phyloP scores from a whole-genome alignment of 1,140 invertebrate genomes.

The Ceratitis capitata region DNA sequence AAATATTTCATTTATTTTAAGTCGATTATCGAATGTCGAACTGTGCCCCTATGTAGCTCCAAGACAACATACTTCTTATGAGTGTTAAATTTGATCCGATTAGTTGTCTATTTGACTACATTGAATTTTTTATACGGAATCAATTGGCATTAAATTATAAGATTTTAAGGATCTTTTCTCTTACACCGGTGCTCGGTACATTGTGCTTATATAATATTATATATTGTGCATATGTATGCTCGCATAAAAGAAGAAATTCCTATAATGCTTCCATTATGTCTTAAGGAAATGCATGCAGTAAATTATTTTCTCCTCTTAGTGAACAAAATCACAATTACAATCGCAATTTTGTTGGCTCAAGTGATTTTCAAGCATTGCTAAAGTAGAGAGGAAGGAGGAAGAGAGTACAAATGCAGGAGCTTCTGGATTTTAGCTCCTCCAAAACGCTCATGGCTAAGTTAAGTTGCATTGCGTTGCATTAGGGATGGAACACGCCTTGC shows the following conservation, averaged over 20 bases:
- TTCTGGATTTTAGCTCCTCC: neutral
- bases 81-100: no score
- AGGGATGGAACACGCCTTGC: neutral
- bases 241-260: neutral
- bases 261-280: neutral
- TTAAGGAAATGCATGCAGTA: neutral
- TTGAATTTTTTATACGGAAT: neutral
- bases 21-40: no score
- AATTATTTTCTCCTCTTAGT: neutral
- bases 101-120: neutral
- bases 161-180: no score
- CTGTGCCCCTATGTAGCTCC: no score
- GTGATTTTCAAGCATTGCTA: neutral
- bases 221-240: neutral
- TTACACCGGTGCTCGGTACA: no score
- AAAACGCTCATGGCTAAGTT: neutral
- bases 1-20: no score
- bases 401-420: neutral
- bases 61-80: no score
- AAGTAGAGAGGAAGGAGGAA: neutral
- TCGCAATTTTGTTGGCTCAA: constrained; percentile 16
- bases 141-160: neutral
- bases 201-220: neutral
- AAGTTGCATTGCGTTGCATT: neutral
- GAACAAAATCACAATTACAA: neutral